Base-by-base conservation (phyloP, 1,140 invertebrate genomes). In the Drosophila insularis region DNA sequence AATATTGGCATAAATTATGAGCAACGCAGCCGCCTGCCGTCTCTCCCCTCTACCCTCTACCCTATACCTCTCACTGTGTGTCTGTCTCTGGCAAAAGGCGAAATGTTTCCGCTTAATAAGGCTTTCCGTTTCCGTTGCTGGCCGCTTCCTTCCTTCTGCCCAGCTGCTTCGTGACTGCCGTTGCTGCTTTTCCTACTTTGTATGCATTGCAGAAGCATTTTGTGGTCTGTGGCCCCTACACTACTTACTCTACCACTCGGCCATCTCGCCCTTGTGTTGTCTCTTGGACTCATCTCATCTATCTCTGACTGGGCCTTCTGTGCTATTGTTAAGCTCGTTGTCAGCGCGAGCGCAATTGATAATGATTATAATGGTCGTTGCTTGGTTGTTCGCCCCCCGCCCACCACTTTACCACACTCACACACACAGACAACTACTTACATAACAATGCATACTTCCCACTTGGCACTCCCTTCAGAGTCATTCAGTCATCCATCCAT, bases 1-100 rank as follows among this genome's bases (percentile, higher is more conserved):
- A 85, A 89, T 90, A 89, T 90, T 90, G 89, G 89, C 89, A 90
- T 90, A 90, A 90, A 90, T 90, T 90, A 90, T 89, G 68, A 90
- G 80, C 60, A 71, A 31, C 71, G 66, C 59, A 19, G 61, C 27
- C 19, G 14, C 64, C 55, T 14, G 4, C 40, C 40, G 0, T 8
- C 43, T 43, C 43, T 19, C 39, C n/a, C 13, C 39, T 14, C 39
- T 17, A 0, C n/a, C n/a, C 43, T 43, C 43, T 19, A 13, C n/a
- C 13, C 39, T 14, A n/a, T 17, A 0, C 7, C 14, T 43, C 40
- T 17, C 4, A 7, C 17, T 10, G 8, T 50, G 8, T 78, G 60
- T 40, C 68, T 63, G 74, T 63, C 69, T 86, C 68, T 67, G 82
- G 79, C 81, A 82, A 87, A 89, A 89, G 84, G 85, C 84, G 85